Percentiles rank a stretch among this genome's conserved stretches.
Evolutionary conservation across 2,888 invertebrate genomes (phyloP).

Genomic region (Lapara coniferarum): DNA sequence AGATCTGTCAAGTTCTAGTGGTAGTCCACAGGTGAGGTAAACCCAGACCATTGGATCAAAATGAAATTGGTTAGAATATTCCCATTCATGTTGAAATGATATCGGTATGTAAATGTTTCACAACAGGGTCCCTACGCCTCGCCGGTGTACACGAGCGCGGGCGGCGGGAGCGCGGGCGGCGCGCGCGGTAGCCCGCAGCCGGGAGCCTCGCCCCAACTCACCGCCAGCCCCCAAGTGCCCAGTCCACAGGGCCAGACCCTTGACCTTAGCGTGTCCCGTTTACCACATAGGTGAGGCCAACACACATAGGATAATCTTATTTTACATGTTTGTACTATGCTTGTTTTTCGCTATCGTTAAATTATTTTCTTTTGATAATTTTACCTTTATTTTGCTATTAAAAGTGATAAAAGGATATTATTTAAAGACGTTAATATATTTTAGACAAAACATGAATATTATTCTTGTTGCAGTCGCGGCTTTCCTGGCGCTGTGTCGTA

Average conservation of each 20-base stretch:
- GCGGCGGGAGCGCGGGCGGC: conserved; percentile 87
- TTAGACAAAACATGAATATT: background rate
- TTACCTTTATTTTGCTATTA: background rate
- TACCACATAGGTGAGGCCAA: conserved; percentile 90
- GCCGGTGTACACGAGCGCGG: conserved; percentile 90
- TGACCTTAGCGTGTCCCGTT: conserved; percentile 93
- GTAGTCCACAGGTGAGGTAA: conserved; percentile 91
- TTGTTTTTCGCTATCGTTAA: background rate
- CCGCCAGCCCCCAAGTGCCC: conserved; percentile 94
- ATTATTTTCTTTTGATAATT: background rate
- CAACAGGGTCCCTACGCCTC: conserved; percentile 89
- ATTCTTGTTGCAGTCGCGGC: conserved; percentile 77
- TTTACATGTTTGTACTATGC: background rate
- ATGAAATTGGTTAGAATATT: conserved; percentile 32
- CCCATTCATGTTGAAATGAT: conserved; percentile 35
- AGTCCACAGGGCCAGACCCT: conserved; percentile 96
- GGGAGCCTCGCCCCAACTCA: conserved; percentile 91
- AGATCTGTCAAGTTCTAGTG: conserved; percentile 93
- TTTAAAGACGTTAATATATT: too few relatives aligned
- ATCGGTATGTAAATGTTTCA: conserved; percentile 59
- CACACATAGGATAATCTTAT: conserved; percentile 31
- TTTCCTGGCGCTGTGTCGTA: conserved; percentile 88
- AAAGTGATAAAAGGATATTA: background rate
- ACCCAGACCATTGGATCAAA: conserved; percentile 27
- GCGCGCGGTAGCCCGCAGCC: conserved; percentile 92